phyloP scores from a whole-genome alignment of 2,113 vertebrate species.

The Pavo muticus region DNA sequence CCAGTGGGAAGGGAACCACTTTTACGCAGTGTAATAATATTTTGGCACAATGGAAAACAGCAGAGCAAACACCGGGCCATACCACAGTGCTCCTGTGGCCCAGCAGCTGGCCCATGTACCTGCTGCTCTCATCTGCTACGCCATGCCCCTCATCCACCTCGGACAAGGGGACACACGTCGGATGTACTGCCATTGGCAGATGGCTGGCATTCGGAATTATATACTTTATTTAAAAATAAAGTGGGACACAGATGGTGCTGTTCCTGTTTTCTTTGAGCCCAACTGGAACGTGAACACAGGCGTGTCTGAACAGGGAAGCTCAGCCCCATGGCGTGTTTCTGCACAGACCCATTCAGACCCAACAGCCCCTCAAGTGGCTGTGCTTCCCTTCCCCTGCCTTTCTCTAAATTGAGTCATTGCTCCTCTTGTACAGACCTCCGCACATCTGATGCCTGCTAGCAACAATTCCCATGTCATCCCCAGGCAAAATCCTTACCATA shows the following conservation, averaged over 20 bases:
- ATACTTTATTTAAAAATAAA: conserved; percentile 23
- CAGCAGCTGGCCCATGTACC: not conserved
- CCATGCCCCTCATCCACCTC: not conserved
- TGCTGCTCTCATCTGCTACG: not conserved
- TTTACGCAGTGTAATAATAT: not conserved
- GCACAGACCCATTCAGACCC: not conserved
- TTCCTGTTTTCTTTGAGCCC: not conserved
- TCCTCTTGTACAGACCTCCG: not conserved
- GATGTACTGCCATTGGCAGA: not conserved
- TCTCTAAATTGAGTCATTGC: conserved; percentile 26
- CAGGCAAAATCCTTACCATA: not conserved
- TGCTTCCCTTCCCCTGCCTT: not conserved
- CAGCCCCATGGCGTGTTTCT: not conserved
- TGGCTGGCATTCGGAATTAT: conserved; percentile 6
- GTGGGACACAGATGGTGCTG: conserved; percentile 40
- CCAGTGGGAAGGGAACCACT: not conserved
- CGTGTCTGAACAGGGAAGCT: not conserved
- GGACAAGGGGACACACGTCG: not conserved
- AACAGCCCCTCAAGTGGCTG: not conserved
- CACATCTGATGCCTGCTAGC: not conserved
- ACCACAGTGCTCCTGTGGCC: not conserved
- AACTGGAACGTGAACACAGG: not conserved
- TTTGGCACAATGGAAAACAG: not conserved
- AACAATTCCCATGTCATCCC: not conserved
- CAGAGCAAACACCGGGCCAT: not conserved